Base-by-base conservation (phyloP, 2,113 vertebrate species). In the Plecturocebus donacophilus region DNA sequence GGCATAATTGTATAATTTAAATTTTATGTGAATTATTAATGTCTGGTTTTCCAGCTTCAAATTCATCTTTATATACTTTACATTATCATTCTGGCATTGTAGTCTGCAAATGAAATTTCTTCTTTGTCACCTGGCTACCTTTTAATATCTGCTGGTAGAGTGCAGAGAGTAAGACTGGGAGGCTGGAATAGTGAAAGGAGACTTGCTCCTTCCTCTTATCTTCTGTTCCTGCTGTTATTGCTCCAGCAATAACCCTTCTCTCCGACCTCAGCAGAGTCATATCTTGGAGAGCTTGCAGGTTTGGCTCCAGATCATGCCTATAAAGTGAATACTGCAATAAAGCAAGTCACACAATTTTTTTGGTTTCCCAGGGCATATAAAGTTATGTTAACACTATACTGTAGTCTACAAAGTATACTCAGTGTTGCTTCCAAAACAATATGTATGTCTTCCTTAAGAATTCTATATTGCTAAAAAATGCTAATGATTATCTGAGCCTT, bases 1-100 rank as follows among this genome's bases (percentile, higher is more conserved):
- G 56, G 47, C 30, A 82, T 52, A 91, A 45, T 17, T 12, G 2
- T 88, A 54, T 64, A 85, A 88, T 81, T 93, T 19, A 76, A 52
- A n/a, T 30, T 93, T 71, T 93, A 58, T 71, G 47, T 85, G 87
- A 75, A 38, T 89, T 76, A 91, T 86, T 88, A 58, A 88, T 13
- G 2, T 45, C 42, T 58, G 9, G 7, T 81, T 93, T 91, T 45
- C n/a, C 11, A 95, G 35, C 8, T 56, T 30, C n/a, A 93, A 54
- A 77, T 21, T 2, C 1, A n/a, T 71, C 20, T 61, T 77, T 16
- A 42, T 90, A 11, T 9, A 71, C 3, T 82, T 56, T 52, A 12
- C 20, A 10, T 85, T 45, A 9, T 83, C 45, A 2, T 20, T 23
- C 38, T 45, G 14, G 23, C 3, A 2, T 40, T 87, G 30, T 8